These are phyloP conservation scores for Picathartes gymnocephalus DNA, from an alignment of 2,113 vertebrate species.

Conservation along the genomic window DNA sequence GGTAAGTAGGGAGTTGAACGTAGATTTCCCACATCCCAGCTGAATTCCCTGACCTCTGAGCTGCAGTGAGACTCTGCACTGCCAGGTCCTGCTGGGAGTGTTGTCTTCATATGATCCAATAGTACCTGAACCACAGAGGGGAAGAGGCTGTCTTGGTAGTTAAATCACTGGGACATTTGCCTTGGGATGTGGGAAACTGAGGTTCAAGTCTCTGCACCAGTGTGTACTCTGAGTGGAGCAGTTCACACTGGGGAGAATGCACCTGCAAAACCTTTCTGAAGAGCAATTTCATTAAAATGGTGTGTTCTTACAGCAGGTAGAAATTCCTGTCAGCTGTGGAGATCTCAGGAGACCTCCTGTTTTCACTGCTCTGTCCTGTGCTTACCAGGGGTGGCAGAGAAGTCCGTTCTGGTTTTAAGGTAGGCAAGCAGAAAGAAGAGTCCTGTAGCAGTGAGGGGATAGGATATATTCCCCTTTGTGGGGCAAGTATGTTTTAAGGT, in stretches of 20 bases:
- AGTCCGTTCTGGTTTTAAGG: background rate
- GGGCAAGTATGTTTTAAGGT: background rate
- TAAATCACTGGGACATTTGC: background rate
- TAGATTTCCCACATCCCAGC: conserved; percentile 50
- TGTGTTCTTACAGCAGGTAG: background rate
- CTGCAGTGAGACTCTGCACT: background rate
- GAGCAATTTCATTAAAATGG: background rate
- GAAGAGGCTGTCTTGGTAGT: background rate
- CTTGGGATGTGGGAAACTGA: conserved; percentile 57
- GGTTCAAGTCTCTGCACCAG: conserved; percentile 45
- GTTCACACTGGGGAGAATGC: background rate
- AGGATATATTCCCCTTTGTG: background rate
- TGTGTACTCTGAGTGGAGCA: background rate
- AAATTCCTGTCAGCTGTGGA: rapidly evolving
- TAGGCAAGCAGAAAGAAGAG: background rate
- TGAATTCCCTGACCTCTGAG: background rate
- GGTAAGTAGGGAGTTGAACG: conserved; percentile 59
- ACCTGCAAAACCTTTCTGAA: background rate
- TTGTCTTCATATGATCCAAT: background rate
- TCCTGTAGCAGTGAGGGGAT: background rate
- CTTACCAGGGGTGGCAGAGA: background rate
- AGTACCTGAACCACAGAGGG: background rate
- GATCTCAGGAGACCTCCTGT: background rate
- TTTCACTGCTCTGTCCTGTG: background rate
- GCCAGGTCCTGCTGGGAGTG: background rate